phyloP scores from a whole-genome alignment of 2,797 vertebrate species.

The Liasis olivaceus region DNA sequence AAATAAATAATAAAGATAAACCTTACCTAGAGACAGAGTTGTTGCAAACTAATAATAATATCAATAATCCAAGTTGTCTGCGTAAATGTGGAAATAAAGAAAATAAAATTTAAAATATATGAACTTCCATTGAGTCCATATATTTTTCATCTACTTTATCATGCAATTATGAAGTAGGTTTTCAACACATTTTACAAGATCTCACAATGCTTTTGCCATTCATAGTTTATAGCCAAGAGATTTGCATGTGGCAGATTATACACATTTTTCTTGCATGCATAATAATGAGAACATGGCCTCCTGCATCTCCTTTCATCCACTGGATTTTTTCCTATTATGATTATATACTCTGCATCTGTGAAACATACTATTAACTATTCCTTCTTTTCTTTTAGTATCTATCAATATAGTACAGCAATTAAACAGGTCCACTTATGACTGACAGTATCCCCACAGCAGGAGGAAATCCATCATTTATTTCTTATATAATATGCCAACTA shows the following conservation, averaged over 20 bases:
- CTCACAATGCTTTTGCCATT: neutral
- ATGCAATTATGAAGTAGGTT: neutral
- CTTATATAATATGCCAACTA: neutral
- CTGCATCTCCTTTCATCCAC: neutral
- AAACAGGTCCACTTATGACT: neutral
- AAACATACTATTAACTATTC: neutral
- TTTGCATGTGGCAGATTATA: neutral
- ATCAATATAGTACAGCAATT: constrained; percentile 6
- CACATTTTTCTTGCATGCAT: neutral
- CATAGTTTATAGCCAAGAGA: neutral
- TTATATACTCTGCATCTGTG: neutral
- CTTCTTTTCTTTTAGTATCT: constrained; percentile 10
- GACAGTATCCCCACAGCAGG: neutral
- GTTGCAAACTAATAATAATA: neutral
- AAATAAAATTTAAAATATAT: neutral
- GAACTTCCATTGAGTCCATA: neutral
- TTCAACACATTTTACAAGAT: neutral
- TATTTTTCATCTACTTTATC: neutral
- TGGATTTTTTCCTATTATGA: neutral
- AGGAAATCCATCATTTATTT: constrained; percentile 1
- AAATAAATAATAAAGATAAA: neutral
- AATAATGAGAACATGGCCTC: neutral
- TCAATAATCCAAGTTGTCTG: neutral
- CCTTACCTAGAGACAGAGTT: neutral
- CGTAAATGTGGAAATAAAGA: neutral